These are phyloP conservation scores for Leptinotarsa juncta DNA, from an alignment of 2,888 invertebrate species.

Conservation along the genomic window DNA sequence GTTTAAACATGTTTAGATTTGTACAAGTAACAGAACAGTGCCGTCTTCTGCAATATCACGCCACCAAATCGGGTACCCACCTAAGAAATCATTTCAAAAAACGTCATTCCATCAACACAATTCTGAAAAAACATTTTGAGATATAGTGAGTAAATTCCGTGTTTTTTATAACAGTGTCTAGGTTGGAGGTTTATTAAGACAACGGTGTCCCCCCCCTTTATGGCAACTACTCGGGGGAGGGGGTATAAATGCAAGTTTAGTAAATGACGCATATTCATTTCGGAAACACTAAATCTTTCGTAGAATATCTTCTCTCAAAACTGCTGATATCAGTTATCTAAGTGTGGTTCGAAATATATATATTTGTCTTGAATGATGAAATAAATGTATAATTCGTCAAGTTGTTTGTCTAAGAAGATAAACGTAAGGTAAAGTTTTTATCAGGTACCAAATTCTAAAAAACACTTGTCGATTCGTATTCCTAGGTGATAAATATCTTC, in stretches of 20 bases:
- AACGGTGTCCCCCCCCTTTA: too few relatives aligned
- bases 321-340: constrained; percentile 32
- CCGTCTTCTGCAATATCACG: too few relatives aligned
- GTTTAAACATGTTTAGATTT: too few relatives aligned
- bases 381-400: constrained; percentile 40
- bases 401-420: constrained; percentile 42
- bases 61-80: too few relatives aligned
- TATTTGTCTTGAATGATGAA: constrained; percentile 33
- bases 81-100: too few relatives aligned
- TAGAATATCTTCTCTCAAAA: not conserved
- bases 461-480: constrained; percentile 33
- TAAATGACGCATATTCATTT: not conserved
- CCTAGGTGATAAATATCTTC: constrained; percentile 37
- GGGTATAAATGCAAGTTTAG: not conserved
- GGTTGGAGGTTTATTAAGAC: too few relatives aligned
- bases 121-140: too few relatives aligned
- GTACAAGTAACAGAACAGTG: too few relatives aligned
- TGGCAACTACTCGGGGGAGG: not conserved
- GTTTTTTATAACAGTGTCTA: too few relatives aligned
- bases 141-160: too few relatives aligned
- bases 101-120: too few relatives aligned
- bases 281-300: not conserved
- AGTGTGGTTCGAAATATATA: constrained; percentile 19
- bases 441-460: constrained; percentile 36
- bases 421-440: constrained; percentile 37